A percentile compares a stretch with the other conserved stretches of the same genome.
phyloP scores from a whole-genome alignment of 2,888 invertebrate species.

The Ophraella communa region DNA sequence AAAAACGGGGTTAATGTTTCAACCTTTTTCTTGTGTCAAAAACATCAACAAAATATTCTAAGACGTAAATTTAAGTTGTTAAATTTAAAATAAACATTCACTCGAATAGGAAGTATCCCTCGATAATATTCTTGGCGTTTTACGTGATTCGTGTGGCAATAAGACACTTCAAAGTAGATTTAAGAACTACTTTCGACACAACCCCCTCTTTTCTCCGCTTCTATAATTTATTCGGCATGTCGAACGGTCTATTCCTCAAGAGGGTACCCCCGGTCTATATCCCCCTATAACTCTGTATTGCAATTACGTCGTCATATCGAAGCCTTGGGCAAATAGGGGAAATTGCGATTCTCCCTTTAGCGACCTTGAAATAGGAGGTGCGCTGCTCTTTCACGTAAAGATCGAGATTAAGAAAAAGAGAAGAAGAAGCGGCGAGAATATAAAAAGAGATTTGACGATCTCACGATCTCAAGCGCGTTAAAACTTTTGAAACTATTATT shows the following conservation, averaged over 20 bases:
- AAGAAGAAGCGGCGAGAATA: not conserved
- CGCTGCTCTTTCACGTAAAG: not conserved
- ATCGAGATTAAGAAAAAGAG: not conserved
- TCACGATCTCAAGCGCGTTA: no score
- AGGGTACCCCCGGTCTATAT: slow-evolving; percentile 3
- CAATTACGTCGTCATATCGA: slow-evolving; percentile 44
- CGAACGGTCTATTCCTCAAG: slow-evolving; percentile 37
- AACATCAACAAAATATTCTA: not conserved
- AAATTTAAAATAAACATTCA: slow-evolving; percentile 16
- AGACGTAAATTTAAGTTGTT: not conserved
- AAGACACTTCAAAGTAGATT: slow-evolving; percentile 28
- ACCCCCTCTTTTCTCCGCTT: slow-evolving; percentile 11
- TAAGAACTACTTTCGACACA: slow-evolving; percentile 33
- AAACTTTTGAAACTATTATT: no score
- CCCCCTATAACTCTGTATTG: slow-evolving; percentile 33
- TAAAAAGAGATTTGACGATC: not conserved
- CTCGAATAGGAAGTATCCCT: slow-evolving; percentile 6
- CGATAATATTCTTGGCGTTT: slow-evolving; percentile 34
- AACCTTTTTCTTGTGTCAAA: not conserved
- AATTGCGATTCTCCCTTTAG: slow-evolving; percentile 26
- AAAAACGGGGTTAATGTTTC: no score
- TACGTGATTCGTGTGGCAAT: slow-evolving; percentile 37
- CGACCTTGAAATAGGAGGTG: slow-evolving; percentile 13
- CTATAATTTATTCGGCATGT: slow-evolving; percentile 42
- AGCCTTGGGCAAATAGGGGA: slow-evolving; percentile 42